phyloP scores from a whole-genome alignment of 2,113 vertebrate genomes.

The Aix galericulata region DNA sequence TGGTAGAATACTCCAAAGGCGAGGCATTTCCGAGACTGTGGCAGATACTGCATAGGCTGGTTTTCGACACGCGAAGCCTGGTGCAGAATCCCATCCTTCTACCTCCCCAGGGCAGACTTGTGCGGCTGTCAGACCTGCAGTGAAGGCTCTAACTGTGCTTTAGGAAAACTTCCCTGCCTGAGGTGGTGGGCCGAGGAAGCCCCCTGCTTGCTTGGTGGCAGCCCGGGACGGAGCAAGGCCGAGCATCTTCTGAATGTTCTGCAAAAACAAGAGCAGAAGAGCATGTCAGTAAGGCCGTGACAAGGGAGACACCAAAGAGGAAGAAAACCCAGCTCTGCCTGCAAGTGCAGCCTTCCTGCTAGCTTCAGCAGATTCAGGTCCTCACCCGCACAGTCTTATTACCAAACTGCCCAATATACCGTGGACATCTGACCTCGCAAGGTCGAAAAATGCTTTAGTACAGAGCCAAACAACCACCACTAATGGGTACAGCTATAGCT shows the following conservation, averaged over 20 bases:
- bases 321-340: neutral
- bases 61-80: neutral
- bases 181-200: constrained; percentile 95
- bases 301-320: neutral
- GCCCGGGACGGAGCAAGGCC: constrained; percentile 96
- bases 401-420: neutral
- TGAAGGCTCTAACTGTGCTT: constrained; percentile 7
- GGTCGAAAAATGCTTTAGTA: neutral
- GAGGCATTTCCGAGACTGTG: neutral
- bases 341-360: neutral
- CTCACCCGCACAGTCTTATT: neutral
- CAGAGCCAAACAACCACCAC: neutral
- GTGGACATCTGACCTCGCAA: rapidly evolving
- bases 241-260: constrained; percentile 99
- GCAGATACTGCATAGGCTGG: neutral
- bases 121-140: neutral
- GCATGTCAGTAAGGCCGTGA: rapidly evolving
- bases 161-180: constrained; percentile 96
- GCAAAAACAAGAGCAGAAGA: constrained; percentile 18
- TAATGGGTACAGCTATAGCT: neutral
- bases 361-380: neutral
- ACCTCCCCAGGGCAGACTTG: neutral
- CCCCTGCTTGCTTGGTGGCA: constrained; percentile 97
- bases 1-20: neutral
- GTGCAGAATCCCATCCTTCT: neutral